Evolutionary conservation across 1,140 invertebrate species (phyloP), one percentile per base, ranked within the genome.

Genomic region (Manduca sexta): DNA sequence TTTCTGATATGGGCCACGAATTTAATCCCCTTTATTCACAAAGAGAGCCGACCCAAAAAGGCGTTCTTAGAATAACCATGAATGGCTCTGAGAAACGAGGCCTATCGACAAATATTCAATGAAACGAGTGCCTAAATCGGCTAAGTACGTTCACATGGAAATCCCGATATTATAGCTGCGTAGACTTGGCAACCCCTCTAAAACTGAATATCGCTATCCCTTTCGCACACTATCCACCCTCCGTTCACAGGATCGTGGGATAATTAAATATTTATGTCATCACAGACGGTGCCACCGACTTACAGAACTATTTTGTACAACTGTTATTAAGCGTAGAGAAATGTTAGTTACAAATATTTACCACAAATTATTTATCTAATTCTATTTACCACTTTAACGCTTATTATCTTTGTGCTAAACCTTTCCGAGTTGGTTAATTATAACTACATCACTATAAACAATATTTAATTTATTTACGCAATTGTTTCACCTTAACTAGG

Each of bases 241-340:
- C 62, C 56, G 49, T 61, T 60, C 64, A 67, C 68, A 55, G 66
- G 48, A 72, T 70, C 70, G 74, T 82, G 75, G 65, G 70, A 81
- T 81, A 84, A 84, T 84, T 81, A 82, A 84, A 84, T 83, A 83
- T 84, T 83, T 78, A 84, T 76, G 61, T 80, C 72, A 72, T 80
- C 67, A 64, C 60, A 74, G 55, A 73, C 64, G 52, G 51, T 44
- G 49, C 49, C 30, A 58, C 47, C 18, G 13, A 49, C 12, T 40
- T 39, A 47, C 34, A 39, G 26, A 35, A 33, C 40, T 33, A 34
- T 15, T 39, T 47, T 21, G 30, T 30, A 48, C 13, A 40, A 1
- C n/a, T 31, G 16, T 10, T 39, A 45, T 48, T 53, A 41, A 34
- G 29, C 14, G 18, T 42, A 18, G 38, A 13, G 13, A 39, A 44